phyloP scores from a whole-genome alignment of 2,888 invertebrate genomes.

The Gonocerus acuteangulatus region DNA sequence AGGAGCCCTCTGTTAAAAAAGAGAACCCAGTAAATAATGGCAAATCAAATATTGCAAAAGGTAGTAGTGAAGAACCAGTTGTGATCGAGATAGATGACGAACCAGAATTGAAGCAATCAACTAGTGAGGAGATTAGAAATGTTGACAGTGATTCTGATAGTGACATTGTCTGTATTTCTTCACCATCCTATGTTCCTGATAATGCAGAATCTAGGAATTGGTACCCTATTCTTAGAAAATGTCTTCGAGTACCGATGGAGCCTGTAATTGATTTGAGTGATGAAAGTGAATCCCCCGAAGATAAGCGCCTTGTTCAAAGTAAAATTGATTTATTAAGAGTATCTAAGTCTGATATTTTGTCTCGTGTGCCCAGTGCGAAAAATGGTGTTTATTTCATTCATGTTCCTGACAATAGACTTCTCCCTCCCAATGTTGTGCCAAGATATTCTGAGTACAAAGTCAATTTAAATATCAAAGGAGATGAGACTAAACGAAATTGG shows the following conservation, averaged over 20 bases:
- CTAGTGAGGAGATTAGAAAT: slow-evolving; percentile 9
- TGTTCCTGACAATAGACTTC: slow-evolving; percentile 26
- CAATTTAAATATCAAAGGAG: slow-evolving; percentile 17
- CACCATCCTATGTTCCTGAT: slow-evolving; percentile 3
- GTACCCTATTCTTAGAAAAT: slow-evolving; percentile 4
- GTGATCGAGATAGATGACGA: neutral
- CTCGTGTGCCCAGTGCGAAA: slow-evolving; percentile 8
- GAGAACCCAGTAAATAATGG: neutral
- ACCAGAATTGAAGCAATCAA: slow-evolving; percentile 2
- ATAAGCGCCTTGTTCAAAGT: slow-evolving; percentile 1
- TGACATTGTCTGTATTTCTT: slow-evolving; percentile 15
- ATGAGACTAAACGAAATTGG: neutral
- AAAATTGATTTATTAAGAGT: slow-evolving; percentile 20
- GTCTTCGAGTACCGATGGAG: slow-evolving; percentile 1
- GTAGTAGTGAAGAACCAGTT: neutral
- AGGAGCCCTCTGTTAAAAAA: neutral
- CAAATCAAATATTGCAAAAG: neutral
- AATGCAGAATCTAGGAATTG: neutral
- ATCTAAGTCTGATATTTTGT: slow-evolving; percentile 12
- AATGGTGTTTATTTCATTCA: slow-evolving; percentile 19
- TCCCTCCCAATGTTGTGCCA: slow-evolving; percentile 28
- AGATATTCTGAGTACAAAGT: slow-evolving; percentile 28
- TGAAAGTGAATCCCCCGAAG: neutral
- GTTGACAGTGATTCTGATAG: slow-evolving; percentile 4
- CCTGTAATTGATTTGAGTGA: slow-evolving; percentile 16